These are phyloP conservation scores for Leptopterna dolabrata DNA, from an alignment of 2,888 invertebrate species.

Conservation along the genomic window DNA sequence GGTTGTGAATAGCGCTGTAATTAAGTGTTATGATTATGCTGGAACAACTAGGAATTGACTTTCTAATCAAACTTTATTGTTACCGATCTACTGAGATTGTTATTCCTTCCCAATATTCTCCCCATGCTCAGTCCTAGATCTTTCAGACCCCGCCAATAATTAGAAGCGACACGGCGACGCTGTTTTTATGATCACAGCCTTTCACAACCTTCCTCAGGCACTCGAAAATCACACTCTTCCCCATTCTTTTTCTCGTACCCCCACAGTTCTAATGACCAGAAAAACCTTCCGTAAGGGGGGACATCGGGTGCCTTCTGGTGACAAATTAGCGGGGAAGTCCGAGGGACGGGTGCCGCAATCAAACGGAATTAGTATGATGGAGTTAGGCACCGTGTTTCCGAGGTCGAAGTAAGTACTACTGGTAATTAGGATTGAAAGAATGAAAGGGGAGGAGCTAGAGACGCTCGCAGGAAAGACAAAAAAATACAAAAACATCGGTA, in stretches of 20 bases:
- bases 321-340: neutral
- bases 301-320: neutral
- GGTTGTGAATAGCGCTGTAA: too few relatives aligned
- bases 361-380: constrained; percentile 12
- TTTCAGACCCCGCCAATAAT: too few relatives aligned
- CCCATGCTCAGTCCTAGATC: too few relatives aligned
- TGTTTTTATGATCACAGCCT: too few relatives aligned
- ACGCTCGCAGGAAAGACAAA: neutral
- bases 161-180: too few relatives aligned
- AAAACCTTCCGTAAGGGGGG: neutral
- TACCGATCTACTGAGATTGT: too few relatives aligned
- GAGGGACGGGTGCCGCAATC: constrained; percentile 2
- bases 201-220: too few relatives aligned
- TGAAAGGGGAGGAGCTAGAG: neutral
- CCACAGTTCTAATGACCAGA: neutral
- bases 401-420: neutral
- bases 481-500: constrained; percentile 12
- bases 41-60: too few relatives aligned
- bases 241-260: neutral
- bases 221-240: neutral
- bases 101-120: too few relatives aligned
- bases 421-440: neutral
- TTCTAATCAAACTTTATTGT: too few relatives aligned
- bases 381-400: neutral
- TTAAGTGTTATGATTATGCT: too few relatives aligned